Percentiles rank a stretch among this genome's conserved stretches.
Conservation (phyloP, 2,797 vertebrate genomes). For the Pseudochirops cupreus region DNA sequence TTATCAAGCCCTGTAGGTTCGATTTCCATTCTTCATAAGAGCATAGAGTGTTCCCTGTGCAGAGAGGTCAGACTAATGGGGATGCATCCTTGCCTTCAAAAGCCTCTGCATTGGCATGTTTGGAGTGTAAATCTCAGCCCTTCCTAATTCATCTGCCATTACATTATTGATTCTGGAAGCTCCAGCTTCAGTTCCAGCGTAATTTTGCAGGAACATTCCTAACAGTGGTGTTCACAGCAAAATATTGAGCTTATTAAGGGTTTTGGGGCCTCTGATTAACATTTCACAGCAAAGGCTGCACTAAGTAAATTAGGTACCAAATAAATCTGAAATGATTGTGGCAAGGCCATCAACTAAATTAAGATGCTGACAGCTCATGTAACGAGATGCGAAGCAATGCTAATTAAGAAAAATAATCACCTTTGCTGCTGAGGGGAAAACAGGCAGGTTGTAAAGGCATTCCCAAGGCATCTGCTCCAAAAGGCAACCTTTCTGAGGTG, state of each 20-base stretch:
- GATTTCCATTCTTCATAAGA: constrained; percentile 28
- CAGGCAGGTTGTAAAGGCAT: constrained; percentile 52
- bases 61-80: constrained; percentile 12
- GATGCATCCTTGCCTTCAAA: neutral
- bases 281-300: constrained; percentile 65
- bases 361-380: constrained; percentile 56
- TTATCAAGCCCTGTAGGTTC: constrained; percentile 6
- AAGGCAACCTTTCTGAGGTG: constrained; percentile 12
- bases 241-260: constrained; percentile 77
- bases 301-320: constrained; percentile 77
- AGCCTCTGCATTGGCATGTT: constrained; percentile 10
- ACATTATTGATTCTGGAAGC: constrained; percentile 69
- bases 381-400: constrained; percentile 67
- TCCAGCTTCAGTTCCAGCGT: constrained; percentile 50
- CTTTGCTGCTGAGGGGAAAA: constrained; percentile 61
- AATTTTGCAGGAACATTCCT: constrained; percentile 64
- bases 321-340: constrained; percentile 77
- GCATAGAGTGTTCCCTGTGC: neutral
- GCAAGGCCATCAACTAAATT: constrained; percentile 73
- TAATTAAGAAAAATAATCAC: constrained; percentile 79
- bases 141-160: constrained; percentile 63
- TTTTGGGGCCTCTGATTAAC: constrained; percentile 74
- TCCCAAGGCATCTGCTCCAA: constrained; percentile 45
- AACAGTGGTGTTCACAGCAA: constrained; percentile 60
- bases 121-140: constrained; percentile 54